phyloP scores from a whole-genome alignment of 2,113 vertebrate species.

The Perccottus glenii region DNA sequence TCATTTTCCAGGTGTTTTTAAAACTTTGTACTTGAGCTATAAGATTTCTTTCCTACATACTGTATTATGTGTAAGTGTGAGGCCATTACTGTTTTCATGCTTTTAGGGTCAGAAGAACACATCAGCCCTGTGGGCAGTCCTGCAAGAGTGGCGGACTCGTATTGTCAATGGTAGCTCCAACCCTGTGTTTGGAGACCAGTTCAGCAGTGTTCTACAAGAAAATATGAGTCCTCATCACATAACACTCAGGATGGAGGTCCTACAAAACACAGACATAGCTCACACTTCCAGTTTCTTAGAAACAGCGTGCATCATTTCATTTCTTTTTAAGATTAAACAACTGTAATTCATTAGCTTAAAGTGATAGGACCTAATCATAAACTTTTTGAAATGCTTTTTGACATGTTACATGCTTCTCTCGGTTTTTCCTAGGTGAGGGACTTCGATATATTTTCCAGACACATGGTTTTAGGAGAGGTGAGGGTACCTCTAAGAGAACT shows the following conservation, averaged over 20 bases:
- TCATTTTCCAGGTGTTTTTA: no score
- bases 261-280: not conserved
- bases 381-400: not conserved
- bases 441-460: conserved; percentile 81
- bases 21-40: not conserved
- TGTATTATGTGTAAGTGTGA: not conserved
- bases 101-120: conserved; percentile 22
- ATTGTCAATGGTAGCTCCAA: conserved; percentile 72
- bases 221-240: conserved; percentile 46
- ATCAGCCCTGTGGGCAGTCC: conserved; percentile 47
- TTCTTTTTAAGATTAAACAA: not conserved
- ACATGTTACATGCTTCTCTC: not conserved
- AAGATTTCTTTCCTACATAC: not conserved
- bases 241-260: conserved; percentile 77
- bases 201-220: conserved; percentile 70
- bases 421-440: conserved; percentile 72
- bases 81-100: conserved; percentile 16
- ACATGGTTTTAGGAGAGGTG: conserved; percentile 74
- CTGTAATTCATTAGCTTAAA: no score
- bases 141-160: conserved; percentile 75
- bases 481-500: conserved; percentile 61
- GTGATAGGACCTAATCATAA: no score
- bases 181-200: conserved; percentile 76
- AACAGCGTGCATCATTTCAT: not conserved
- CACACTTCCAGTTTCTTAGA: not conserved